Evolutionary conservation across 1,140 invertebrate genomes (phyloP).

Genomic region (Harpegnathos saltator): DNA sequence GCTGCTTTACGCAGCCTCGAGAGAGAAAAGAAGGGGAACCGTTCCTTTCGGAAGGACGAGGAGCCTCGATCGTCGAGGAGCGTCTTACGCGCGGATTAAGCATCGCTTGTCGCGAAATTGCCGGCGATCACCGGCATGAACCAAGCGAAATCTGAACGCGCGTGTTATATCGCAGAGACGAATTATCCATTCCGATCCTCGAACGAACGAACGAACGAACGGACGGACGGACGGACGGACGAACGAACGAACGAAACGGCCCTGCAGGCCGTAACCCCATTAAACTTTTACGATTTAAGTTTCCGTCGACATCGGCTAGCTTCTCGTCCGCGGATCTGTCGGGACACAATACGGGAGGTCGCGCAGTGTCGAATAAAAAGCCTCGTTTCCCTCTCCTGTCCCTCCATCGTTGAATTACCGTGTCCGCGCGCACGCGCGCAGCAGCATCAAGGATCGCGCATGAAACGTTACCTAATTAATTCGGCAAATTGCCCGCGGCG

Average conservation of each 20-base stretch:
- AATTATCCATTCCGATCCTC: constrained; percentile 58
- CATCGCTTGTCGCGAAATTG: not conserved
- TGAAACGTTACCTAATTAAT: constrained; percentile 59
- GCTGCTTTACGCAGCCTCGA: not conserved
- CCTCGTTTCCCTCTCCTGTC: constrained; percentile 12
- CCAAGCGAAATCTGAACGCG: constrained; percentile 5
- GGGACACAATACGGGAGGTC: constrained; percentile 36
- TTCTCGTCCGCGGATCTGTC: constrained; percentile 10
- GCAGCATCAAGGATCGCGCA: constrained; percentile 11
- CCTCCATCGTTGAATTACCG: constrained; percentile 1
- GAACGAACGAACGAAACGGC: constrained; percentile 7
- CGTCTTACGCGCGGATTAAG: not conserved
- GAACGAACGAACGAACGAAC: constrained; percentile 1
- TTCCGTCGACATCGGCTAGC: constrained; percentile 56
- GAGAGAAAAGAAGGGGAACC: not conserved
- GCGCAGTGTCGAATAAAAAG: constrained; percentile 37
- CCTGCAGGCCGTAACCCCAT: constrained; percentile 66
- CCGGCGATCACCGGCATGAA: not conserved
- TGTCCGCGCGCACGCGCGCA: too few relatives aligned
- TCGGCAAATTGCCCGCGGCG: constrained; percentile 15
- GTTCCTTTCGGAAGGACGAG: not conserved
- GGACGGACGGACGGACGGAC: not conserved
- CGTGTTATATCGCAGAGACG: not conserved
- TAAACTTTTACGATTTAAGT: constrained; percentile 82
- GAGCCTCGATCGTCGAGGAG: not conserved